Evolutionary conservation across 2,888 invertebrate species (phyloP).

Genomic region (Phasia obesa): DNA sequence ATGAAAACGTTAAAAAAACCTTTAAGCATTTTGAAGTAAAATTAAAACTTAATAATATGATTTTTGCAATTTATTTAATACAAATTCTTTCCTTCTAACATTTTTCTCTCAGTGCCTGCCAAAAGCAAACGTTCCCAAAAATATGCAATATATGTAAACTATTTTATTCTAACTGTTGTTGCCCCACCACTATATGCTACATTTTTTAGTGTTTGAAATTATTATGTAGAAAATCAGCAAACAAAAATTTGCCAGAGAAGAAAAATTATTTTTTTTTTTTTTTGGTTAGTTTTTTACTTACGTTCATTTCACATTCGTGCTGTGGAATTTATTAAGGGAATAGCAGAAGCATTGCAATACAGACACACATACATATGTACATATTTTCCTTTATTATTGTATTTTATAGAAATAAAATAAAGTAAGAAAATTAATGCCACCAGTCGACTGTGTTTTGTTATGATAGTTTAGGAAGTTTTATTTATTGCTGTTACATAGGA

Average conservation of each 20-base stretch:
- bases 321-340: conserved; percentile 47
- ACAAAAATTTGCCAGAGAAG: conserved; percentile 33
- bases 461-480: not conserved
- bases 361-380: no score
- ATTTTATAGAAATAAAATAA: not conserved
- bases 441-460: conserved; percentile 14
- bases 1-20: no score
- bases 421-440: conserved; percentile 43
- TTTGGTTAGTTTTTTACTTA: conserved; percentile 46
- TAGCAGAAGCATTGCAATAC: conserved; percentile 21
- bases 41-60: no score
- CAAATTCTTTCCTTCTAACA: not conserved
- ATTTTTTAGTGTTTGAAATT: conserved; percentile 51
- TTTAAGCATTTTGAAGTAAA: no score
- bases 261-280: conserved; percentile 27
- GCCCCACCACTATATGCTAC: conserved; percentile 54
- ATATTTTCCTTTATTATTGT: no score
- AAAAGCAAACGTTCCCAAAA: conserved; percentile 59
- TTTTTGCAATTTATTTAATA: no score
- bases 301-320: conserved; percentile 59
- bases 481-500: no score
- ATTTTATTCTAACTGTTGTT: conserved; percentile 30
- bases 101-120: conserved; percentile 40
- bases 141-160: conserved; percentile 65
- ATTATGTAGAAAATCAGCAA: conserved; percentile 64